Conservation (phyloP, 2,113 vertebrate genomes). For the Chaetodon auriga region DNA sequence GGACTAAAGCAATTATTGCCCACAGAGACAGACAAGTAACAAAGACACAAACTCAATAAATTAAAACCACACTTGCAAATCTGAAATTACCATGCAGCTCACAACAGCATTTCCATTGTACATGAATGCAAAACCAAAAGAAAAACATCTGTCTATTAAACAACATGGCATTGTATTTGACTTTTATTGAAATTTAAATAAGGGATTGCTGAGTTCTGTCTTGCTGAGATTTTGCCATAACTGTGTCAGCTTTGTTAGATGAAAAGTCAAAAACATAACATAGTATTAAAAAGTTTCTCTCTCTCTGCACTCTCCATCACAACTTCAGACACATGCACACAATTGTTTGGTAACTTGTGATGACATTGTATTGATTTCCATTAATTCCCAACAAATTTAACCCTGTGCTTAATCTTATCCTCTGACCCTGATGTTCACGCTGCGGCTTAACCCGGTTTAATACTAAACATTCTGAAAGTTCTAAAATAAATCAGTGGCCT, state of each 20-base stretch:
- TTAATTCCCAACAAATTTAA: too few species aligned
- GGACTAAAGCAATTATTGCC: background rate
- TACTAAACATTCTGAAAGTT: background rate
- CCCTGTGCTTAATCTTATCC: background rate
- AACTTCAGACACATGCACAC: background rate
- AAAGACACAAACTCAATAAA: background rate
- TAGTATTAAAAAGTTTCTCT: background rate
- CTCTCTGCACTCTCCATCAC: background rate
- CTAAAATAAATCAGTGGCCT: background rate
- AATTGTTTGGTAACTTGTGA: too few species aligned
- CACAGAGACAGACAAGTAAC: background rate
- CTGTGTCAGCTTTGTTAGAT: background rate
- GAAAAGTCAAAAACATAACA: background rate
- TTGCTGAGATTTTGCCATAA: background rate
- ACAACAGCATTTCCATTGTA: too few species aligned
- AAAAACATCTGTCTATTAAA: too few species aligned
- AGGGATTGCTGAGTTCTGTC: background rate
- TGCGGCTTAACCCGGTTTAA: too few species aligned
- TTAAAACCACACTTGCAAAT: too few species aligned
- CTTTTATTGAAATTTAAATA: background rate
- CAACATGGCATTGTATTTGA: too few species aligned
- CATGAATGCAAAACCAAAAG: too few species aligned
- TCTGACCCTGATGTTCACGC: background rate
- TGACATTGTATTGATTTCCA: too few species aligned
- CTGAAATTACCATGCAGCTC: too few species aligned